These are phyloP conservation scores for Drymodes brunneopygia DNA, from an alignment of 2,113 vertebrate species.

Conservation along the genomic window DNA sequence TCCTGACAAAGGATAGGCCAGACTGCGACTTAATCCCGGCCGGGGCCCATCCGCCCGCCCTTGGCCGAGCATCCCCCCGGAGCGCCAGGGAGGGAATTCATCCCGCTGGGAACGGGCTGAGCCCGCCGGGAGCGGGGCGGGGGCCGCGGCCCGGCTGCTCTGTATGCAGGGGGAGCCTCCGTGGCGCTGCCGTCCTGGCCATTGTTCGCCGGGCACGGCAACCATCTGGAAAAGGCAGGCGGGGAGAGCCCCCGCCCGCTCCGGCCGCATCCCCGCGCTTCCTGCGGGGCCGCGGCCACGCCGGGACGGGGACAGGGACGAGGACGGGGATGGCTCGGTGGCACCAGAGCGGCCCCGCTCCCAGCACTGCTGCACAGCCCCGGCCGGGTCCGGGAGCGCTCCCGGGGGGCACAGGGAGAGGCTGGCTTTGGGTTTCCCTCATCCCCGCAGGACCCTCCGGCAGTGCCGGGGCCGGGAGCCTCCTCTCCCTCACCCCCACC, in stretches of 20 bases:
- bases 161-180: not conserved
- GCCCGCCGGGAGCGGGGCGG: not conserved
- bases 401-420: not conserved
- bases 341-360: not conserved
- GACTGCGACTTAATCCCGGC: not conserved
- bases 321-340: accelerated
- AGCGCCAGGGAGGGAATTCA: not conserved
- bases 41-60: not conserved
- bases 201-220: not conserved
- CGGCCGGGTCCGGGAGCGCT: not conserved
- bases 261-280: not conserved
- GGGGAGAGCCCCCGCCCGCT: not conserved
- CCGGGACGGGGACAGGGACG: not conserved
- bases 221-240: not conserved
- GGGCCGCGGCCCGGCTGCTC: not conserved
- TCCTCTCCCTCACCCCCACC: not conserved
- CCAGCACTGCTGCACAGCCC: too few species aligned
- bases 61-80: not conserved
- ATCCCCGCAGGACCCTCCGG: accelerated
- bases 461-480: accelerated
- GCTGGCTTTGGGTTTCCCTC: accelerated
- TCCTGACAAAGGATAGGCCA: not conserved
- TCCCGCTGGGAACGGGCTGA: not conserved
- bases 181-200: not conserved
- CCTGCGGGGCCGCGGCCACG: not conserved